These are phyloP conservation scores for Micronycteris hirsuta DNA, from an alignment of 2,113 vertebrate species.

Conservation along the genomic window DNA sequence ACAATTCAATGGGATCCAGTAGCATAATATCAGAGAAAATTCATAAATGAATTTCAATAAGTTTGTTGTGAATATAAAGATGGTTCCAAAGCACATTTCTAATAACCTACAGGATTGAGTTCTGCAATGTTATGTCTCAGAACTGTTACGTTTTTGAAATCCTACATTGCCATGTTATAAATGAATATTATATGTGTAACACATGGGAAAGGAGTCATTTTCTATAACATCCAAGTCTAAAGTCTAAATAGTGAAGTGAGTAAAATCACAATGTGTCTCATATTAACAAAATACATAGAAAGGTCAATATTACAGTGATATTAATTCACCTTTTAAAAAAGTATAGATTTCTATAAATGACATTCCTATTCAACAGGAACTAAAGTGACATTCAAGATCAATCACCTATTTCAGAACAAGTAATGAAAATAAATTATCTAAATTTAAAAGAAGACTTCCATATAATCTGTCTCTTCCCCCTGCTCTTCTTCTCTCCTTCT, in stretches of 20 bases:
- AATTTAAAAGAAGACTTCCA: not conserved
- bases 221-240: not conserved
- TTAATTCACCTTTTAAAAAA: not conserved
- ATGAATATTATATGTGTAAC: not conserved
- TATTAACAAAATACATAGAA: not conserved
- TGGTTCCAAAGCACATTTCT: not conserved
- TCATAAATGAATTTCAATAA: not conserved
- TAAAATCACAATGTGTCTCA: not conserved
- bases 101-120: not conserved
- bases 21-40: not conserved
- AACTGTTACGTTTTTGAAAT: not conserved
- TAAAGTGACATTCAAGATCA: not conserved
- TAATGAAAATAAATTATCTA: not conserved
- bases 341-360: not conserved
- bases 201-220: not conserved
- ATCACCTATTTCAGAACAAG: not conserved
- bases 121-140: not conserved
- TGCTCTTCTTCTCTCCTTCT: not conserved
- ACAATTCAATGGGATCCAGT: not conserved
- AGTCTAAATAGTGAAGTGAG: not conserved
- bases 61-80: not conserved
- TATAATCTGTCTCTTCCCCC: not conserved
- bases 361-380: not conserved
- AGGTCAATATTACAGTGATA: not conserved
- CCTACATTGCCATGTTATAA: not conserved